Evolutionary conservation across 2,113 vertebrate species (phyloP).

Genomic region (Quiscalus mexicanus): DNA sequence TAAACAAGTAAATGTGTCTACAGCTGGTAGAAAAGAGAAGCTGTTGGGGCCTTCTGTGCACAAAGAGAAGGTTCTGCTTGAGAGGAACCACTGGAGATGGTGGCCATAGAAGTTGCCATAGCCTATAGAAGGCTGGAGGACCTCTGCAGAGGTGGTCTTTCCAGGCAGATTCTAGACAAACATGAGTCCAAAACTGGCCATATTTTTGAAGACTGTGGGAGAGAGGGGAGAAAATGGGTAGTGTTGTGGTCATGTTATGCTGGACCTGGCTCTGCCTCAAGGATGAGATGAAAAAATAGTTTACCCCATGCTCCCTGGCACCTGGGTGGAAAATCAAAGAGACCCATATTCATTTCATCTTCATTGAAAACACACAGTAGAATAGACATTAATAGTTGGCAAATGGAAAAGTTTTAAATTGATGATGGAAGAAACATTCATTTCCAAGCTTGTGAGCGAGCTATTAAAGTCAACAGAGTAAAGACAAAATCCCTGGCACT

Average conservation of each 20-base stretch:
- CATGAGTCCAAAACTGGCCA: neutral
- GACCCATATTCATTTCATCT: constrained; percentile 54
- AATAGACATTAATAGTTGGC: neutral
- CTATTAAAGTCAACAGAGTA: constrained; percentile 71
- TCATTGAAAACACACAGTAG: constrained; percentile 38
- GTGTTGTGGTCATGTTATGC: neutral
- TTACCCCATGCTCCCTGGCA: neutral
- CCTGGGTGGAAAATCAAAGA: constrained; percentile 41
- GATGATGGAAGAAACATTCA: constrained; percentile 55
- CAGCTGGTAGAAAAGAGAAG: neutral
- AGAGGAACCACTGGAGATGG: neutral
- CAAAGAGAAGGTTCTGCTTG: neutral
- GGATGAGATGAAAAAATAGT: neutral
- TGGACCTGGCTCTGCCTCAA: neutral
- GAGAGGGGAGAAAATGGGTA: neutral
- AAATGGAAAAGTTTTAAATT: constrained; percentile 58
- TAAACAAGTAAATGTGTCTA: neutral
- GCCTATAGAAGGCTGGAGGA: neutral
- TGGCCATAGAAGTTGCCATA: neutral
- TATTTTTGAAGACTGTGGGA: neutral
- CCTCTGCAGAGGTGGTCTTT: neutral
- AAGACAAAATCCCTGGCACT: constrained; percentile 72
- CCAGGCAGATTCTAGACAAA: neutral
- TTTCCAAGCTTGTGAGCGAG: constrained; percentile 58
- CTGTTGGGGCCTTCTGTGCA: neutral